phyloP scores from a whole-genome alignment of 2,888 invertebrate species.

The Cryptosula pallasiana region DNA sequence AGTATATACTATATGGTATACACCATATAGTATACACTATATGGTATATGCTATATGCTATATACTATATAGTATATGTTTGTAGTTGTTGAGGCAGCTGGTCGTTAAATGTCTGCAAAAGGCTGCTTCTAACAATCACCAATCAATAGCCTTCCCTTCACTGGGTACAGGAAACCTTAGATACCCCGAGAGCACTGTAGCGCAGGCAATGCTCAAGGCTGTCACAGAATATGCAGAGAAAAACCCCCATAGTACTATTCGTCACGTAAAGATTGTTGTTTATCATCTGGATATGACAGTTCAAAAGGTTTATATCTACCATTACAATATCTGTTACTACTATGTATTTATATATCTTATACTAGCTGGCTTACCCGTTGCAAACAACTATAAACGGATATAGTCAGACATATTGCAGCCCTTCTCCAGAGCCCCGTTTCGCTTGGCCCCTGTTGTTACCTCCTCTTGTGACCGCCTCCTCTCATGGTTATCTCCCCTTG shows the following conservation, averaged over 20 bases:
- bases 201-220: not conserved
- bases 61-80: not conserved
- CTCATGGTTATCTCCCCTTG: too few species aligned
- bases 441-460: too few species aligned
- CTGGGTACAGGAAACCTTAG: slow-evolving; percentile 8
- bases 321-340: too few species aligned
- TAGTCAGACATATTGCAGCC: too few species aligned
- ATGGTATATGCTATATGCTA: not conserved
- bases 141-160: slow-evolving; percentile 1
- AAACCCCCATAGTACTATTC: not conserved
- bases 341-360: too few species aligned
- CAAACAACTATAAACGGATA: too few species aligned
- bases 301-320: slow-evolving; percentile 6
- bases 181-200: not conserved
- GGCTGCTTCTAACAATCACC: not conserved
- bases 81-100: not conserved
- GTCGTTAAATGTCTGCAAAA: not conserved
- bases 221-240: not conserved
- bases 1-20: too few species aligned
- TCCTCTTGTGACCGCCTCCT: too few species aligned
- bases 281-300: slow-evolving; percentile 2
- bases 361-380: too few species aligned
- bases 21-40: too few species aligned
- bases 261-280: not conserved
- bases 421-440: too few species aligned